Evolutionary conservation across 2,113 vertebrate species (phyloP), one percentile per base, ranked within the genome.

Genomic region (Apteryx mantelli): DNA sequence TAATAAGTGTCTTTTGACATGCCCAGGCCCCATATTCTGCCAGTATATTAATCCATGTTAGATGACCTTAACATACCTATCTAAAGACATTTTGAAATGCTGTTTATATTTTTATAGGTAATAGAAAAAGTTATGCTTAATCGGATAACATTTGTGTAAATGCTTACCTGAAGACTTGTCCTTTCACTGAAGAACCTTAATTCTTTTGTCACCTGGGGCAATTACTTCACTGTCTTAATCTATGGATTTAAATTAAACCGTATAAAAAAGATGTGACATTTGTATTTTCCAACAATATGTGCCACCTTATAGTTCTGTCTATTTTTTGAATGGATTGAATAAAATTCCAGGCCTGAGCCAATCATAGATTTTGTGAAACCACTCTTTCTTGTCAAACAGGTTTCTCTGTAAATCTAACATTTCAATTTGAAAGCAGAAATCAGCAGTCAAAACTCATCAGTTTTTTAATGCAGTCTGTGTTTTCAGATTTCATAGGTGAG

Each of bases 91-190:
- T 95, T 97, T 89, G 63, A 77, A 91, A 96, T 94, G 91, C 91
- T 61, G 73, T 88, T 96, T 97, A 79, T 98, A 97, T 98, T 98
- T 98, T 98, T 98, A 97, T 98, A 98, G 96, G 95, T 87, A 92
- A 83, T 77, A 96, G 93, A 96, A 90, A 44, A 97, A 96, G 75
- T 91, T 97, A 87, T 61, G 91, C 92, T 97, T 89, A 85, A 86
- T 25, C 92, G 95, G 87, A 96, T 95, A 89, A 70, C 34, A 18
- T 92, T 66, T 94, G 75, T 95, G 86, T 86, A 75, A 91, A 78
- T 60, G 83, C 75, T 93, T 97, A 97, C 68, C 56, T 95, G 79
- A 96, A 86, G 60, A 83, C 16, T 50, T 93, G 89, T 94, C 56
- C 42, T 96, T 93, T 96, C 91, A 83, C 52, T 18, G 55, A 91